phyloP scores from a whole-genome alignment of 2,888 invertebrate species.

The Erebia palarica region DNA sequence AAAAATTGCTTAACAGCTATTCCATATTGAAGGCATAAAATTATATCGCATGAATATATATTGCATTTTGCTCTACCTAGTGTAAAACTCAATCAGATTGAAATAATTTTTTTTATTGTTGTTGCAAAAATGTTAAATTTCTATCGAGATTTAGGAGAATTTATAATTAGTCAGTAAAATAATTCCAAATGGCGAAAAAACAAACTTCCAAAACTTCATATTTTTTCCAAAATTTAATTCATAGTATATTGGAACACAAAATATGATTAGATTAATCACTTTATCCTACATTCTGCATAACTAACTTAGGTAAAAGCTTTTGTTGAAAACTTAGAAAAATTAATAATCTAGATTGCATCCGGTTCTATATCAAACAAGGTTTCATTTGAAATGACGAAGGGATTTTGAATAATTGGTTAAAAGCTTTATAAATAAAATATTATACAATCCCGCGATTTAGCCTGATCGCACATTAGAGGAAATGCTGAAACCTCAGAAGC shows the following conservation, averaged over 20 bases:
- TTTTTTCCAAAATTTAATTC: no score
- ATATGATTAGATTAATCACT: no score
- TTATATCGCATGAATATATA: background rate
- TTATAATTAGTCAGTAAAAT: no score
- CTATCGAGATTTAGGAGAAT: background rate
- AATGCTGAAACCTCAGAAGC: no score
- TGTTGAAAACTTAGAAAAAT: background rate
- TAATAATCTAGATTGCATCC: background rate
- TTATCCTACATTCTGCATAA: no score
- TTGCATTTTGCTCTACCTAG: background rate
- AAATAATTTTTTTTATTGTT: background rate
- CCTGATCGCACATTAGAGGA: slow-evolving; percentile 2
- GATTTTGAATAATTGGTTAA: background rate
- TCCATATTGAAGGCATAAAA: background rate
- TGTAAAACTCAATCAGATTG: background rate
- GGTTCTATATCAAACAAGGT: background rate
- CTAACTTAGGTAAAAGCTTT: no score
- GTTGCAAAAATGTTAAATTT: background rate
- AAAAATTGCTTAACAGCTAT: background rate
- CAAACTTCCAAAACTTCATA: no score
- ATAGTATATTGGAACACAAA: no score
- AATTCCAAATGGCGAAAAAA: no score
- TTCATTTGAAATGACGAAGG: slow-evolving; percentile 3
- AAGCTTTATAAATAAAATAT: background rate
- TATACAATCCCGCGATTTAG: background rate